Percentiles rank a stretch among this genome's conserved stretches.
Conservation (phyloP, 2,888 invertebrate species). For the Agrochola lychnidis region DNA sequence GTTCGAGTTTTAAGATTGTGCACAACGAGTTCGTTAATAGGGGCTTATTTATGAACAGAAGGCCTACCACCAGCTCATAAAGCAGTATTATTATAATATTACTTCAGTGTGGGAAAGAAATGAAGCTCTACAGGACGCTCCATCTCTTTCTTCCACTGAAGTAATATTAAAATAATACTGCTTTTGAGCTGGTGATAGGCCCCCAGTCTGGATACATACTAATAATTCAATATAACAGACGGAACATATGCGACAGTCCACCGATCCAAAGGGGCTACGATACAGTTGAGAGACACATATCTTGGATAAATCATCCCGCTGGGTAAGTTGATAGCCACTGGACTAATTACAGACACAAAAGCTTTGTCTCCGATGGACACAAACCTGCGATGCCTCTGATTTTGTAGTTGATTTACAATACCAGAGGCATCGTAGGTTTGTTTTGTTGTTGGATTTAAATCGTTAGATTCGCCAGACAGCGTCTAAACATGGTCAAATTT, state of each 20-base stretch:
- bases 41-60: neutral
- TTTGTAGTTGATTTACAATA: no score
- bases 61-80: no score
- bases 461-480: neutral
- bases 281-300: conserved; percentile 26
- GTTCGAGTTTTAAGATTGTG: neutral
- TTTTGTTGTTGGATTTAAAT: neutral
- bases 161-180: no score
- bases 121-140: no score
- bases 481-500: neutral
- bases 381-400: no score
- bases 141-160: no score
- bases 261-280: conserved; percentile 31
- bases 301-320: conserved; percentile 29
- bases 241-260: conserved; percentile 33
- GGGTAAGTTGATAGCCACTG: conserved; percentile 22
- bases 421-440: no score
- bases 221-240: conserved; percentile 27
- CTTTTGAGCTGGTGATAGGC: no score
- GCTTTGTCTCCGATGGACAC: neutral
- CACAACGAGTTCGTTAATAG: neutral
- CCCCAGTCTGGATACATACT: neutral
- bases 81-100: no score
- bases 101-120: no score
- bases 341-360: neutral